These are phyloP conservation scores for Spatulosminthurus flaviceps DNA, from an alignment of 2,888 invertebrate genomes.

Conservation along the genomic window DNA sequence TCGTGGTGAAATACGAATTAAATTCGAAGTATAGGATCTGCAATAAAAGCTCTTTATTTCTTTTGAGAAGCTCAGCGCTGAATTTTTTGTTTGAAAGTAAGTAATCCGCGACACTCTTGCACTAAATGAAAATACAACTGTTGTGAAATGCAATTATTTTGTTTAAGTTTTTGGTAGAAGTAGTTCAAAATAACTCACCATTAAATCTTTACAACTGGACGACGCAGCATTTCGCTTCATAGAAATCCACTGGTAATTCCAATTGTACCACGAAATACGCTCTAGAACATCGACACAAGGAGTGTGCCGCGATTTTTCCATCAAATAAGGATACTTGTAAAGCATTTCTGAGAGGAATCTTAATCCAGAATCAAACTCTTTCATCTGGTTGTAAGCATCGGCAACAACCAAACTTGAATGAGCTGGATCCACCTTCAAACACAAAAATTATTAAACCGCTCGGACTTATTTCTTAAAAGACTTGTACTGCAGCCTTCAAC, in stretches of 20 bases:
- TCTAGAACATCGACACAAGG: conserved; percentile 30
- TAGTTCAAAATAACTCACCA: conserved; percentile 21
- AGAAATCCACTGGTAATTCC: conserved; percentile 42
- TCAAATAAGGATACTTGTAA: conserved; percentile 12
- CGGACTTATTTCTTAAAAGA: no score
- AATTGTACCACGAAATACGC: conserved; percentile 36
- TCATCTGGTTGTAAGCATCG: conserved; percentile 31
- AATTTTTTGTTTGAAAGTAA: not conserved
- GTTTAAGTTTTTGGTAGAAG: not conserved
- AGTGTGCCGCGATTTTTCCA: not conserved
- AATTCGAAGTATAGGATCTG: conserved; percentile 30
- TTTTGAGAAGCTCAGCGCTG: conserved; percentile 1
- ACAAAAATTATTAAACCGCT: no score
- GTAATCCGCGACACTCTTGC: conserved; percentile 29
- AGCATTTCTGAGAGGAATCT: conserved; percentile 32
- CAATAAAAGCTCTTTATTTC: conserved; percentile 22
- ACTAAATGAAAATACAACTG: conserved; percentile 1
- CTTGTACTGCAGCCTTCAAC: no score
- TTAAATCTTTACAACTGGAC: conserved; percentile 13
- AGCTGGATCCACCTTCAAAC: conserved; percentile 24
- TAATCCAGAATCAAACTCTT: conserved; percentile 27
- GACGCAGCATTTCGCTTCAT: conserved; percentile 20
- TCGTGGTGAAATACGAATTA: conserved; percentile 40
- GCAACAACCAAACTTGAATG: conserved; percentile 34
- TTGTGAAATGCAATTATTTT: not conserved